A percentile compares a stretch with the other conserved stretches of the same genome.
phyloP scores from a whole-genome alignment of 2,888 invertebrate species.

The Pammene fasciana region DNA sequence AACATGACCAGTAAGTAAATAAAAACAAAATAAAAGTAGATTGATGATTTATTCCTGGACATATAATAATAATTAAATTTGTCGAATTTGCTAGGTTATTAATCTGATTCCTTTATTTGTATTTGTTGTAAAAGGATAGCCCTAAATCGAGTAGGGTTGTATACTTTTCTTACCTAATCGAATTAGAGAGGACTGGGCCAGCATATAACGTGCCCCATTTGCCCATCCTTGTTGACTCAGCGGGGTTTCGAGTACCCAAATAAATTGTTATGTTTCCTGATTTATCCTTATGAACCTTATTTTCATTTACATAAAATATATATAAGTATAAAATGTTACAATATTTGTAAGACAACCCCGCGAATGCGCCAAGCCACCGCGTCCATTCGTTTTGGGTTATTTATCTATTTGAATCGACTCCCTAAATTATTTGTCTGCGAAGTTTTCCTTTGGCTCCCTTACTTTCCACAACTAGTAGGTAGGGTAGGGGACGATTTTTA shows the following conservation, averaged over 20 bases:
- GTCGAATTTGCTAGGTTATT: neutral
- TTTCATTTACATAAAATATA: slow-evolving; percentile 40
- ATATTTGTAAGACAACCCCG: slow-evolving; percentile 35
- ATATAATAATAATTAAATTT: neutral
- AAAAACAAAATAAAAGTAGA: no score
- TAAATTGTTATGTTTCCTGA: slow-evolving; percentile 42
- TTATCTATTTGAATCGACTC: slow-evolving; percentile 39
- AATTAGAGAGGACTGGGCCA: slow-evolving; percentile 40
- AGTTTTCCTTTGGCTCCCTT: slow-evolving; percentile 32
- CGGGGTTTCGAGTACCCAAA: slow-evolving; percentile 41
- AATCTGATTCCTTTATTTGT: neutral
- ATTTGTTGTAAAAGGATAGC: slow-evolving; percentile 33
- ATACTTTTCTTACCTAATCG: slow-evolving; percentile 42
- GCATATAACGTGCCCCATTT: slow-evolving; percentile 42
- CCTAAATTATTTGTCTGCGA: slow-evolving; percentile 33
- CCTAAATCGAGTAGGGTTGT: slow-evolving; percentile 40
- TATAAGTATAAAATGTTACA: slow-evolving; percentile 26
- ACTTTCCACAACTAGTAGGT: slow-evolving; percentile 11
- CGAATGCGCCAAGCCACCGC: slow-evolving; percentile 14
- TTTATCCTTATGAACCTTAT: slow-evolving; percentile 41
- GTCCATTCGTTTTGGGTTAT: slow-evolving; percentile 39
- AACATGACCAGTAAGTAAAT: no score
- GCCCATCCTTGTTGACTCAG: slow-evolving; percentile 41
- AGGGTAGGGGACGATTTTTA: slow-evolving; percentile 37
- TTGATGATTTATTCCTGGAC: neutral